A percentile compares a stretch with the other conserved stretches of the same genome.
These are phyloP conservation scores for Oxyura jamaicensis DNA, from an alignment of 2,113 vertebrate species.

Conservation along the genomic window DNA sequence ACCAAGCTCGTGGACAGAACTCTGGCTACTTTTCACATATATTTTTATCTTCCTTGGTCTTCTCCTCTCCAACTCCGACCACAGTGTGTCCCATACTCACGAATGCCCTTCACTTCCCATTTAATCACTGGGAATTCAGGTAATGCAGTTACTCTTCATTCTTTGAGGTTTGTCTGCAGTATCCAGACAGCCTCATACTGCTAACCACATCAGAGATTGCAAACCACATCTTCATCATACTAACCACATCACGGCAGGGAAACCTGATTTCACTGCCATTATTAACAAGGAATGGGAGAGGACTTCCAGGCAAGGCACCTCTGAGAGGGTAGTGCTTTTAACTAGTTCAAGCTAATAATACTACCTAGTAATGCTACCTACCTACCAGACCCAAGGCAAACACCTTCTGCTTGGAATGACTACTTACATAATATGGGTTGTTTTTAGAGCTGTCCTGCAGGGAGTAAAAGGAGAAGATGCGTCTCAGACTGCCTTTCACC, in stretches of 20 bases:
- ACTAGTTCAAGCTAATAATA: neutral
- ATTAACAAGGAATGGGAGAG: neutral
- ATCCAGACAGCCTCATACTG: neutral
- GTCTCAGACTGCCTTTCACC: neutral
- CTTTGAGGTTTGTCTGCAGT: neutral
- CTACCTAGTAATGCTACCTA: neutral
- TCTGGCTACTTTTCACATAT: neutral
- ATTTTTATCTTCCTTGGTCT: neutral
- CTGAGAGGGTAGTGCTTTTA: neutral
- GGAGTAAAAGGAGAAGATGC: neutral
- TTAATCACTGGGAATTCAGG: neutral
- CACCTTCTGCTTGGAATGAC: neutral
- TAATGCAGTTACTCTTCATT: neutral
- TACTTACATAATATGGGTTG: neutral
- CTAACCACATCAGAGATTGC: neutral
- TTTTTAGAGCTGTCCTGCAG: constrained; percentile 4
- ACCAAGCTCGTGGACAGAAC: neutral
- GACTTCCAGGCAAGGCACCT: neutral
- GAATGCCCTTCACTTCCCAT: neutral
- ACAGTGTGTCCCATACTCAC: neutral
- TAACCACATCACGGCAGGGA: neutral
- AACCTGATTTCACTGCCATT: neutral
- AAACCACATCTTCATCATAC: neutral
- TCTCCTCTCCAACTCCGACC: neutral
- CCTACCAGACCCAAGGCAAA: neutral